A percentile compares a stretch with the other conserved stretches of the same genome.
Evolutionary conservation across 2,888 invertebrate species (phyloP).

Genomic region (Cryptophagus acutangulus): DNA sequence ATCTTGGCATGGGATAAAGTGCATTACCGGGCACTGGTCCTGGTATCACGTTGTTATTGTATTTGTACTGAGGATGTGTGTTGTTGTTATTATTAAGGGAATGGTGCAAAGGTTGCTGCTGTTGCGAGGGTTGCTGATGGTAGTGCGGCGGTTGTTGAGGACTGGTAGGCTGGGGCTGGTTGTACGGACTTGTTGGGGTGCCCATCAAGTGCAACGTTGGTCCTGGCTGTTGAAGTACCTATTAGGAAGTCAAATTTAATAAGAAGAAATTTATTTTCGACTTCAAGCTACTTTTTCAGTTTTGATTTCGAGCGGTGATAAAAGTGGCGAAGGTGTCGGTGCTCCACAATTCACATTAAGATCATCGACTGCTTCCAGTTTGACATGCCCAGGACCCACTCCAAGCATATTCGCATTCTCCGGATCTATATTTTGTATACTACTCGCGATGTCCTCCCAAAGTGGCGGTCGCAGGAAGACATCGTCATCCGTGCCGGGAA

Average conservation of each 20-base stretch:
- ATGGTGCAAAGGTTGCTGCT: constrained; percentile 29
- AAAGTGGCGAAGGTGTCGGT: constrained; percentile 68
- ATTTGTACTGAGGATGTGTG: constrained; percentile 39
- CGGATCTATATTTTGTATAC: constrained; percentile 84
- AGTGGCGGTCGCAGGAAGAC: constrained; percentile 81
- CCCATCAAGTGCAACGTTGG: constrained; percentile 55
- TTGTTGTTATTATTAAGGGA: constrained; percentile 48
- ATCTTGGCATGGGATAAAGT: constrained; percentile 54
- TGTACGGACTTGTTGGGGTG: constrained; percentile 52
- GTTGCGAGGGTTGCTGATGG: constrained; percentile 47
- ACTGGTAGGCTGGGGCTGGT: constrained; percentile 39
- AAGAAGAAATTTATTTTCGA: too few species aligned
- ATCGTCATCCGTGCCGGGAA: constrained; percentile 68
- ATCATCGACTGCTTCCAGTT: constrained; percentile 71
- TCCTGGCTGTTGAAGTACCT: constrained; percentile 45
- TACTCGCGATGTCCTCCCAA: constrained; percentile 89
- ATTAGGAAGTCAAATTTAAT: too few species aligned
- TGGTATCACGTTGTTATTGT: constrained; percentile 37
- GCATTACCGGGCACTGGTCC: constrained; percentile 47
- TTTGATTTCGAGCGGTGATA: constrained; percentile 77
- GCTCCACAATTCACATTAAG: constrained; percentile 47
- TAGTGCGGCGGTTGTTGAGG: constrained; percentile 35
- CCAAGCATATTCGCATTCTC: constrained; percentile 85
- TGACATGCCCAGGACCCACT: constrained; percentile 70
- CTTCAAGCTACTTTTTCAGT: constrained; percentile 68